These are phyloP conservation scores for Lamellibrachia satsuma DNA, from an alignment of 2,888 invertebrate species.

Conservation along the genomic window DNA sequence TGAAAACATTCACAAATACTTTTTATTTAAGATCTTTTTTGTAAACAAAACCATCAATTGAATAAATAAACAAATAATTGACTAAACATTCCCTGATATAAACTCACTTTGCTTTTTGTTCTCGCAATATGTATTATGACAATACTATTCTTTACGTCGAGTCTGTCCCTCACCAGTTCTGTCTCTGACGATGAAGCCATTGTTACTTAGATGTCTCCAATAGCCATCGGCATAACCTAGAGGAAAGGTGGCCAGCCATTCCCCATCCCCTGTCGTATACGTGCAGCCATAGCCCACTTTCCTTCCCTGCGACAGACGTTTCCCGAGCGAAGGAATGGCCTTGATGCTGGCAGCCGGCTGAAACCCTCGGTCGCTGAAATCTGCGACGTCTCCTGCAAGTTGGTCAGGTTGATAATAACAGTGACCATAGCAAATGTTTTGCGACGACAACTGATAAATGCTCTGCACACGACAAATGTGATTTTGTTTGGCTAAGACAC, in stretches of 20 bases:
- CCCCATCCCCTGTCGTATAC: slow-evolving; percentile 28
- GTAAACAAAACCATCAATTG: too few species aligned
- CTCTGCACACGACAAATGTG: too few species aligned
- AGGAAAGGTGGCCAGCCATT: slow-evolving; percentile 38
- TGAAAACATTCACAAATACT: too few species aligned
- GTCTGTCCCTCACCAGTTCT: slow-evolving; percentile 22
- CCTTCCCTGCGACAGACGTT: slow-evolving; percentile 27
- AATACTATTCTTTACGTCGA: not conserved
- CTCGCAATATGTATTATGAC: not conserved
- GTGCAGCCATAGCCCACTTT: slow-evolving; percentile 38
- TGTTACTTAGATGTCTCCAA: slow-evolving; percentile 35
- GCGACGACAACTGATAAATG: not conserved
- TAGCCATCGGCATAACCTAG: slow-evolving; percentile 39
- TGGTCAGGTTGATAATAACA: not conserved
- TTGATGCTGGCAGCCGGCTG: slow-evolving; percentile 31
- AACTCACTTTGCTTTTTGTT: too few species aligned
- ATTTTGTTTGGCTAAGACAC: too few species aligned
- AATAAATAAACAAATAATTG: too few species aligned
- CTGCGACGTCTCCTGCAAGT: slow-evolving; percentile 31
- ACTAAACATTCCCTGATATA: too few species aligned
- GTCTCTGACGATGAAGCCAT: slow-evolving; percentile 28
- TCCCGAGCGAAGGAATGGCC: slow-evolving; percentile 36
- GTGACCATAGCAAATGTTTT: not conserved
- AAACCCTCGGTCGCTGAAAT: slow-evolving; percentile 31
- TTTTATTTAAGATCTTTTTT: too few species aligned